Base-by-base conservation (phyloP, 2,888 invertebrate species). In the Dysmachus trigonus region DNA sequence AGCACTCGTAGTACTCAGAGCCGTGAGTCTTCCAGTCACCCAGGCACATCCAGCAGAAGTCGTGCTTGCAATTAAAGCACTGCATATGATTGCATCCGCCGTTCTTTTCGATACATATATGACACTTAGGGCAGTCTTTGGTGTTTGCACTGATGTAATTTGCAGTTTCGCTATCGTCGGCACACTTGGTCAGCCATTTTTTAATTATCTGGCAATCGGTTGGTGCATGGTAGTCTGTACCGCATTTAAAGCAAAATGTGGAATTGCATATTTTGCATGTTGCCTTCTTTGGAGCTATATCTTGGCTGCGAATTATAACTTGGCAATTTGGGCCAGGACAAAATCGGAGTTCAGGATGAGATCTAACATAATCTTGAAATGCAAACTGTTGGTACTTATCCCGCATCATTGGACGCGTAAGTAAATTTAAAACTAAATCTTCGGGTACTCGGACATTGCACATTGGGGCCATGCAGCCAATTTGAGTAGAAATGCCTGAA, bases 61-160 rank as follows among this genome's bases (percentile, higher is more conserved):
- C 99, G 92, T 98, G 97, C 92, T 98, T 97, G 92, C 99, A 99
- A 88, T 97, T 96, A 90, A 96, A 98, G 93, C 99, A 99, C 92
- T 98, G 98, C 99, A 99, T 99, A 91, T 99, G 99, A 93, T 99
- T 99, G 92, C 99, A 99, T 1, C 99, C 99, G 86, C 99, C 99
- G 93, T 99, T 99, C 93, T 99, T 99, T 93, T 99, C 99, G 92
- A 99, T 99, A 93, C 99, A 99, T 89, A 99, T 98, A 93, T 99
- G 98, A 93, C 99, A 99, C 93, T 97, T 98, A 87, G 99, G 99
- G 92, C 99, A 99, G 95, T 96, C 95, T 95, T 96, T 95, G 90
- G 99, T 99, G 93, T 99, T 97, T 90, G 99, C 99, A 93, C 98
- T 98, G 90, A 99, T 99, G 91, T 99, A 99, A 93, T 99, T 99